These are phyloP conservation scores for Erythrocebus patas DNA, from an alignment of 2,113 vertebrate genomes.

Conservation along the genomic window DNA sequence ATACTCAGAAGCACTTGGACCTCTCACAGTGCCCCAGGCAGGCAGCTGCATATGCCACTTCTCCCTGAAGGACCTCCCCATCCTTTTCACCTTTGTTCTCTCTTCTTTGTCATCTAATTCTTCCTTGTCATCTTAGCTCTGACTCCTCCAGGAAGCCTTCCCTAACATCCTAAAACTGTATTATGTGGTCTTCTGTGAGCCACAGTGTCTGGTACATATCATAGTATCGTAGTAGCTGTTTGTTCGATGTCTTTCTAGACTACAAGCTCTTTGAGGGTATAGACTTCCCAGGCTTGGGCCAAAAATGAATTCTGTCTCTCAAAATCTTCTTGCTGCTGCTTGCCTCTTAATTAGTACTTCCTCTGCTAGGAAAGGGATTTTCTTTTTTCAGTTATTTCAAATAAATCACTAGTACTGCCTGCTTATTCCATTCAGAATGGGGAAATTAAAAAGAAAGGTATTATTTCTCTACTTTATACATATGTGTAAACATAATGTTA, in stretches of 20 bases:
- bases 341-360: neutral
- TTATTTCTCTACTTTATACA: neutral
- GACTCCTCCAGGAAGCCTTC: neutral
- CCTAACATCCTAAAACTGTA: neutral
- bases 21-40: neutral
- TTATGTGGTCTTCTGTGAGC: neutral
- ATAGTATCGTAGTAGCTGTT: neutral
- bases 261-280: neutral
- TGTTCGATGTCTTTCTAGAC: neutral
- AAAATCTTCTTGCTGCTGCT: neutral
- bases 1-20: neutral
- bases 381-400: neutral
- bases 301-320: neutral
- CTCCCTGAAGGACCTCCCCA: neutral
- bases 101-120: neutral
- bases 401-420: neutral
- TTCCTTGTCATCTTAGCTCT: neutral
- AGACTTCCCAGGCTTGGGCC: neutral
- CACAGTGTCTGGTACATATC: neutral
- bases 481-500: neutral
- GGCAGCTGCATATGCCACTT: neutral
- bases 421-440: neutral
- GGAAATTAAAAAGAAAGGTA: neutral
- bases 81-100: neutral
- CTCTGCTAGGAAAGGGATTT: neutral